Percentiles rank a stretch among this genome's conserved stretches.
Conservation (phyloP, 2,888 invertebrate species). For the Drosophila quinaria region DNA sequence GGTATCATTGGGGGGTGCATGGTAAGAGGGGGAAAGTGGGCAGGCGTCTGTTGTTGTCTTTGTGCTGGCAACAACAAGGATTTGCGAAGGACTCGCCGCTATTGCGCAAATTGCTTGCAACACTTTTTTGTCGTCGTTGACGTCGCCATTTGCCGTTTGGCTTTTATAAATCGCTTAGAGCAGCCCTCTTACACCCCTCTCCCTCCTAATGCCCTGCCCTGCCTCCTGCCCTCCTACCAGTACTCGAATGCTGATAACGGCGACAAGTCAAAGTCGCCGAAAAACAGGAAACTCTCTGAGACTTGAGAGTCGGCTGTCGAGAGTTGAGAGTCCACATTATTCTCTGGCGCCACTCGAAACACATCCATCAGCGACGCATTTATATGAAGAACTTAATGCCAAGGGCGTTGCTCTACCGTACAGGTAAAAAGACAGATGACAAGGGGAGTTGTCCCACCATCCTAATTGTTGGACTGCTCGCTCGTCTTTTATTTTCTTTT, state of each 20-base stretch:
- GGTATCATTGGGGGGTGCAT: background rate
- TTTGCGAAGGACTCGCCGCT: constrained; percentile 48
- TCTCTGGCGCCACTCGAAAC: constrained; percentile 68
- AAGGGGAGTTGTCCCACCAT: constrained; percentile 3
- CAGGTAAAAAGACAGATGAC: constrained; percentile 29
- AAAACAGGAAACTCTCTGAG: constrained; percentile 68
- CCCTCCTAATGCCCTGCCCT: background rate
- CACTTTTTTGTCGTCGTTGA: constrained; percentile 59
- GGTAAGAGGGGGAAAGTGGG: constrained; percentile 1
- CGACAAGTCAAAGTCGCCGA: constrained; percentile 65
- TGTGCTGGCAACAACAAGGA: constrained; percentile 50
- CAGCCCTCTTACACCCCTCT: background rate
- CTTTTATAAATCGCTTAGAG: constrained; percentile 77
- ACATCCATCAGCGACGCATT: constrained; percentile 72
- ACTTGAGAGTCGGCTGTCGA: constrained; percentile 23
- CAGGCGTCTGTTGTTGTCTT: constrained; percentile 36
- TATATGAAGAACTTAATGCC: constrained; percentile 64
- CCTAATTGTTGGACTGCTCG: constrained; percentile 65
- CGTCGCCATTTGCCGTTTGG: constrained; percentile 63
- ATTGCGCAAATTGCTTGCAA: constrained; percentile 79
- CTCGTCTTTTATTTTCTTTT: constrained; percentile 29
- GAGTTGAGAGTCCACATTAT: constrained; percentile 49
- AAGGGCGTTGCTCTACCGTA: constrained; percentile 14
- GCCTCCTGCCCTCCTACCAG: background rate
- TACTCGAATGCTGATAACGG: constrained; percentile 49